Base-by-base conservation (phyloP, 2,888 invertebrate genomes). In the Diaprepes abbreviatus region DNA sequence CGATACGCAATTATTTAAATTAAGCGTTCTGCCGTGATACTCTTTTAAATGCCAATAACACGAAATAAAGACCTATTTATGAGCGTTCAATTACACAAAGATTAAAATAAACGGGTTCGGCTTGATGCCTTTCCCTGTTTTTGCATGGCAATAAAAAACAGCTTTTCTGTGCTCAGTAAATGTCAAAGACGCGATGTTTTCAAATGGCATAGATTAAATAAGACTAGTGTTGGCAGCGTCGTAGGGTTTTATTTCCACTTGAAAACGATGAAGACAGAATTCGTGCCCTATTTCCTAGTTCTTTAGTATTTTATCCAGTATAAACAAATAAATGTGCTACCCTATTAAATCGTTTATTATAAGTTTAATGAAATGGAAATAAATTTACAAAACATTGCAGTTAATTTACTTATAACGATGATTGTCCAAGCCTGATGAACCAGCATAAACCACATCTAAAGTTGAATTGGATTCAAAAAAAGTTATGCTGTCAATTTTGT, bases 91-190 rank as follows among this genome's bases (percentile, higher is more conserved):
- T 65, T 55, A 57, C 57, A 31, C 57, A 57, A 36, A 31, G n/a
- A 60, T 65, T 57, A 31, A 33, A 65, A 48, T 64, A 19, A 43
- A 55, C 57, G 48, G 65, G 57, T 57, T 57, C 48, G 55, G 57
- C 65, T 33, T 28, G 43, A 31, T 52, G 50, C 62, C 50, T 24
- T 38, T 52, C 52, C 50, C 40, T 36, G 14, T 36, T 62, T 21
- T n/a, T 50, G 17, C 24, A 62, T 50, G 24, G 36, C 31, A 52
- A 21, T 10, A 48, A 60, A 58, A 31, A 45, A 12, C 31, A 17
- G 21, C 45, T 45, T 14, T 40, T 21, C 40, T 10, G 21, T 21
- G 7, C 24, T 40, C 45, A 35, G 14, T 45, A 60, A 60, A 60
- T 60, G 48, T 35, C 59, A 60, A 33, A 35, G 59, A 48, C 35